Evolutionary conservation across 2,113 vertebrate genomes (phyloP).

Genomic region (Nicator chloris): DNA sequence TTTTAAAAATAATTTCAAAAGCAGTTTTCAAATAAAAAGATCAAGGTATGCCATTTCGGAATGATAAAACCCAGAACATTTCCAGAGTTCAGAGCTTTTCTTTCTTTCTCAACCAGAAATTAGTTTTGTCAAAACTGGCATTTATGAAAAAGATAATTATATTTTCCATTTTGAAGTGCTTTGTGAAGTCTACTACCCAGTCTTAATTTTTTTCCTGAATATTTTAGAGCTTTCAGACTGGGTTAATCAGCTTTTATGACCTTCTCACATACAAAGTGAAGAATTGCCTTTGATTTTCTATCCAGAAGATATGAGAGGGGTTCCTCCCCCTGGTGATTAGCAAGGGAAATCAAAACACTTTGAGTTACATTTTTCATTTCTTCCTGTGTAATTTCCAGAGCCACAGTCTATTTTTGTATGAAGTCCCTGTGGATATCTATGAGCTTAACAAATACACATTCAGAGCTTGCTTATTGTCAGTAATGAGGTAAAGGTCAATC

Average conservation of each 20-base stretch:
- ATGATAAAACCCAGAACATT: neutral
- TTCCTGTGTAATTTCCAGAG: constrained; percentile 9
- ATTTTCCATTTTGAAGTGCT: neutral
- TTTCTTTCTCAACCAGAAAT: neutral
- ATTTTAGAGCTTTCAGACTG: neutral
- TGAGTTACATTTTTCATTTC: neutral
- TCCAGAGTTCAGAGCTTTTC: neutral
- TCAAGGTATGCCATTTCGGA: neutral
- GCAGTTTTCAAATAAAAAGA: neutral
- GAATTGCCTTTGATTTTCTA: neutral
- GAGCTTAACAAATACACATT: constrained; percentile 8
- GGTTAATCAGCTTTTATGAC: neutral
- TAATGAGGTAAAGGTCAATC: constrained; percentile 43
- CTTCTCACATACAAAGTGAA: neutral
- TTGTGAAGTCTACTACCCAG: neutral
- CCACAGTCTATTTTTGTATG: neutral
- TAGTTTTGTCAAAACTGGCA: neutral
- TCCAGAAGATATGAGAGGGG: neutral
- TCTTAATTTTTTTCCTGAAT: neutral
- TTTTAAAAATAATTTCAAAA: neutral
- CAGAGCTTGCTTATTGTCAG: neutral
- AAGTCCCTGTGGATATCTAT: neutral
- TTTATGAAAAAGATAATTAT: neutral
- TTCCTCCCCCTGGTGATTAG: neutral
- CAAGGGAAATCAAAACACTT: constrained; percentile 15